These are phyloP conservation scores for Arenicola marina DNA, from an alignment of 2,888 invertebrate genomes.

Conservation along the genomic window DNA sequence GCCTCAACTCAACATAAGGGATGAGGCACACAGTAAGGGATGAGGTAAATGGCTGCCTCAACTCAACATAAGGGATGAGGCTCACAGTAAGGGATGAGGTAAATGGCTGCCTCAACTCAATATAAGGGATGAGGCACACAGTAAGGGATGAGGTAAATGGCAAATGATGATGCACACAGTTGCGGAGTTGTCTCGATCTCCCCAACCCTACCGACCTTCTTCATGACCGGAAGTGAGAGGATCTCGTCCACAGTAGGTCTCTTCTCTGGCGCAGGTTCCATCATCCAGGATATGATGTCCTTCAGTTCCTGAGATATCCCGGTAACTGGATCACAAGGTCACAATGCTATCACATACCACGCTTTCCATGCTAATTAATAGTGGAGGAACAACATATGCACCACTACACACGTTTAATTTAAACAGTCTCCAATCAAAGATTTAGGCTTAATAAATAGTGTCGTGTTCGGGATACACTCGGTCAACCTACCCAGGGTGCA, in stretches of 20 bases:
- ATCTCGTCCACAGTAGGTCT: slow-evolving; percentile 67
- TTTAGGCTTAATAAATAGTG: background rate
- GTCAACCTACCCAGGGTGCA: too few species aligned
- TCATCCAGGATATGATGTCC: slow-evolving; percentile 66
- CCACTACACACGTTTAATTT: background rate
- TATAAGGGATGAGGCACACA: too few species aligned
- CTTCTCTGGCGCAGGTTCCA: slow-evolving; percentile 64
- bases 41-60: too few species aligned
- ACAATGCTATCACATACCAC: too few species aligned
- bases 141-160: too few species aligned
- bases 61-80: too few species aligned
- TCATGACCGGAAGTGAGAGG: slow-evolving; percentile 46
- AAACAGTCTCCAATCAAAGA: background rate
- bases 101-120: too few species aligned
- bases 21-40: too few species aligned
- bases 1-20: too few species aligned
- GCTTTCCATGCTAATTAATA: background rate
- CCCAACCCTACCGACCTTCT: slow-evolving; percentile 20
- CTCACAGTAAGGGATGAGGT: too few species aligned
- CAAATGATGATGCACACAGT: too few species aligned
- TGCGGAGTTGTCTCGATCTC: too few species aligned
- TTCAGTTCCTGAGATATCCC: slow-evolving; percentile 65
- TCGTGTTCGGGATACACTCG: background rate
- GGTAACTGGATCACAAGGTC: slow-evolving; percentile 27
- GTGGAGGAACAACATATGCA: background rate